Percentiles rank a stretch among this genome's conserved stretches.
Evolutionary conservation across 2,797 vertebrate species (phyloP).

Genomic region (Muraenolepis orangiensis): DNA sequence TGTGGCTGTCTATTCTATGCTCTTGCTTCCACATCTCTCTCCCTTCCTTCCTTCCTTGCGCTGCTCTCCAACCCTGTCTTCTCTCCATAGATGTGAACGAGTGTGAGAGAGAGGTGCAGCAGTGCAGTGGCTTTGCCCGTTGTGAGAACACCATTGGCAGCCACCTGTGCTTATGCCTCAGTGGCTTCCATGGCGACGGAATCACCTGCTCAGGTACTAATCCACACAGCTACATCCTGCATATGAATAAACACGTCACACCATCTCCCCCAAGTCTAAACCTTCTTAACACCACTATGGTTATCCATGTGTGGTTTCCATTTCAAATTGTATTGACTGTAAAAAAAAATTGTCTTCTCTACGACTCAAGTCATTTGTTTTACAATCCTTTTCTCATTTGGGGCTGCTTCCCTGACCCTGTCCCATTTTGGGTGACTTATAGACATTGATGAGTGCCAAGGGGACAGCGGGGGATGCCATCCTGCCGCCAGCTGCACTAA

Average conservation of each 20-base stretch:
- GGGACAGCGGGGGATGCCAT: conserved; percentile 79
- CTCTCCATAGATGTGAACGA: conserved; percentile 74
- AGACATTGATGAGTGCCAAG: conserved; percentile 86
- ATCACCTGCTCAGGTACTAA: conserved; percentile 75
- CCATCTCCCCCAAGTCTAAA: neutral
- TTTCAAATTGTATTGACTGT: neutral
- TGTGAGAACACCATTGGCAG: conserved; percentile 76
- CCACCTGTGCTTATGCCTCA: conserved; percentile 73
- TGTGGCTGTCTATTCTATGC: neutral
- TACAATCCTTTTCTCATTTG: conserved; percentile 49
- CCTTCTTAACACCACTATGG: neutral
- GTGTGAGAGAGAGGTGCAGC: conserved; percentile 61
- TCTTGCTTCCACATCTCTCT: neutral
- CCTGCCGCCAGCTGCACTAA: conserved; percentile 75
- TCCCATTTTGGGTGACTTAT: conserved; percentile 86
- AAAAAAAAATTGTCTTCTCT: neutral
- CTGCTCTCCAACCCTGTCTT: neutral
- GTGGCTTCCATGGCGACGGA: conserved; percentile 77
- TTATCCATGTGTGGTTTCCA: neutral
- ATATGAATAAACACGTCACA: neutral
- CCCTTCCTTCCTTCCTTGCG: neutral
- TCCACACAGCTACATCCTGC: neutral
- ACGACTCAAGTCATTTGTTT: conserved; percentile 17
- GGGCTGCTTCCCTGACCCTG: conserved; percentile 74
- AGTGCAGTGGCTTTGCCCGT: conserved; percentile 72